A percentile compares a stretch with the other conserved stretches of the same genome.
Conservation (phyloP, 2,888 invertebrate genomes). For the Alcis repandata region DNA sequence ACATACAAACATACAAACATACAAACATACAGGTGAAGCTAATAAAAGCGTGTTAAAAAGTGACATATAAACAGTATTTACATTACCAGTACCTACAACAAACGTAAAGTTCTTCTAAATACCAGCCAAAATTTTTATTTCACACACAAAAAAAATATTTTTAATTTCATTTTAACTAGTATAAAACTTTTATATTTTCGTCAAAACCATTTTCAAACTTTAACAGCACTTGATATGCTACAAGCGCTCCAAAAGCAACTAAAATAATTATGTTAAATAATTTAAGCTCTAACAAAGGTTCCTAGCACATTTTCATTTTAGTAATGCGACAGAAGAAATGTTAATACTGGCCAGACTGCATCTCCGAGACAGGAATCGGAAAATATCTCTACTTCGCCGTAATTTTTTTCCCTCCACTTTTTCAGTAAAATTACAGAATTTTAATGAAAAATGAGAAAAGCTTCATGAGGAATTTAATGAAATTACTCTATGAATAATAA, state of each 20-base stretch:
- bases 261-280: constrained; percentile 12
- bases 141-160: neutral
- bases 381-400: constrained; percentile 7
- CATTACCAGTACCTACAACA: too few relatives aligned
- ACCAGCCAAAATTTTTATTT: too few relatives aligned
- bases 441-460: constrained; percentile 28
- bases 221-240: neutral
- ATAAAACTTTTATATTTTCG: neutral
- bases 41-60: too few relatives aligned
- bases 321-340: constrained; percentile 18
- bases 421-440: neutral
- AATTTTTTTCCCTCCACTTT: too few relatives aligned
- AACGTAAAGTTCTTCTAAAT: neutral
- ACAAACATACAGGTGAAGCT: too few relatives aligned
- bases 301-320: constrained; percentile 20
- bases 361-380: constrained; percentile 7
- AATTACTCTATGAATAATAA: neutral
- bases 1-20: too few relatives aligned
- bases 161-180: neutral
- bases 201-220: neutral
- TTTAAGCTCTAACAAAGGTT: constrained; percentile 11
- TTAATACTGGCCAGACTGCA: constrained; percentile 5
- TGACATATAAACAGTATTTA: too few relatives aligned
- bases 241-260: neutral
- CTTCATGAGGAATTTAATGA: neutral